Base-by-base conservation (phyloP, 2,888 invertebrate genomes). In the Schizotus pectinicornis region DNA sequence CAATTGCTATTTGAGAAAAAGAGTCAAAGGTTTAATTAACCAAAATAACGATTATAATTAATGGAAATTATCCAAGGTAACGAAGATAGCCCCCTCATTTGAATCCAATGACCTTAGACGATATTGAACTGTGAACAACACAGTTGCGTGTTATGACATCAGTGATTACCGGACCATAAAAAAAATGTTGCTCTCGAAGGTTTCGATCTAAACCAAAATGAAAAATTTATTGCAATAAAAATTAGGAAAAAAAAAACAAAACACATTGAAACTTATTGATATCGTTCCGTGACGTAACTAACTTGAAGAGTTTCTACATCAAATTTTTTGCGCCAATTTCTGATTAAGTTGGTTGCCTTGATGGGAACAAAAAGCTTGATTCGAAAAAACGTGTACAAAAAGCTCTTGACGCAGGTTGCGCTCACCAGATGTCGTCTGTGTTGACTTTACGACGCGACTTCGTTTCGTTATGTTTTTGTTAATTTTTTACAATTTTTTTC, bases 91-190 rank as follows among this genome's bases (percentile, higher is more conserved):
- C n/a, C 3, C 7, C 9, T 48, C 7, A 36, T 48, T 38, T 34
- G 12, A 43, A 9, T 43, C 12, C n/a, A 31, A 11, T 31, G 43
- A 43, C 43, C 43, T 43, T 43, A 43, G 22, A 43, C 43, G 43
- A 30, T 43, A 11, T 22, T 49, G 38, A 49, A 38, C 49, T 38
- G 8, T 36, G 47, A 13, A 35, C 1, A 13, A 35, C 1, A 11
- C 11, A 39, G 12, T 11, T 11, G 11, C n/a, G 35, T 35, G n/a
- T 11, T 35, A 11, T 35, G 35, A 35, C 35, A 35, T 35, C 35
- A 35, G 35, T 35, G 3, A 22, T 22, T 22, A 22, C 22, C 22
- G 22, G 22, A 22, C 2, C 22, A 22, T 22, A 5, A 5, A 22
- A 22, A 22, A 22, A 22, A 22, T n/a, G 5, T 22, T 22, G 5